Evolutionary conservation across 2,797 vertebrate species (phyloP), one percentile per base, ranked within the genome.

Genomic region (Notoglanidium macrostoma): DNA sequence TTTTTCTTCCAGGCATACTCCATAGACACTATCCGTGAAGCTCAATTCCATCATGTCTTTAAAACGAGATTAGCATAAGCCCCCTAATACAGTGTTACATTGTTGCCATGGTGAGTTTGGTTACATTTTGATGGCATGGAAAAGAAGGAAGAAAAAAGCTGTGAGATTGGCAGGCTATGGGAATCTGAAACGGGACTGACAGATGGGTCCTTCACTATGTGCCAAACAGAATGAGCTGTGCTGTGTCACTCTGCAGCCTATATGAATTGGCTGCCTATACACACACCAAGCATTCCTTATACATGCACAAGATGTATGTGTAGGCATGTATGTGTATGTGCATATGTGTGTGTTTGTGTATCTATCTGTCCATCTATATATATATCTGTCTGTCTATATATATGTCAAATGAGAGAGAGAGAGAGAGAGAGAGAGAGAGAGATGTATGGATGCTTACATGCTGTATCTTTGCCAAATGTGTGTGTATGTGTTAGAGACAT

Each of bases 131-230:
- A 85, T 68, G 78, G 87, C 57, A 61, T 49, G 72, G 67, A 84
- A 84, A 84, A 84, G 65, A 73, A 80, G 23, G 40, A 76, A 4
- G 17, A 19, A 88, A 90, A 70, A 83, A 63, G 79, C 81, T 74
- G 72, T 83, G 63, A 87, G 87, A 80, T 86, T 87, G 85, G 87
- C 83, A 88, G 84, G 84, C 88, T 70, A 84, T 46, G 68, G 68
- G 51, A 87, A 88, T 85, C 86, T 88, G 73, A 81, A 88, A 85
- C 88, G 68, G 29, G 73, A 81, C 67, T 90, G 88, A 92, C 90
- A 92, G 91, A 92, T 92, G 91, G 90, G 89, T 78, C 85, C 72
- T 88, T 88, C 80, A 79, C 87, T 89, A 81, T 74, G 61, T 84
- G 88, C 88, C 86, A 86, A 65, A 86, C 88, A 73, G 88, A 87